Evolutionary conservation across 2,797 vertebrate genomes (phyloP).

Genomic region (Vultur gryphus): DNA sequence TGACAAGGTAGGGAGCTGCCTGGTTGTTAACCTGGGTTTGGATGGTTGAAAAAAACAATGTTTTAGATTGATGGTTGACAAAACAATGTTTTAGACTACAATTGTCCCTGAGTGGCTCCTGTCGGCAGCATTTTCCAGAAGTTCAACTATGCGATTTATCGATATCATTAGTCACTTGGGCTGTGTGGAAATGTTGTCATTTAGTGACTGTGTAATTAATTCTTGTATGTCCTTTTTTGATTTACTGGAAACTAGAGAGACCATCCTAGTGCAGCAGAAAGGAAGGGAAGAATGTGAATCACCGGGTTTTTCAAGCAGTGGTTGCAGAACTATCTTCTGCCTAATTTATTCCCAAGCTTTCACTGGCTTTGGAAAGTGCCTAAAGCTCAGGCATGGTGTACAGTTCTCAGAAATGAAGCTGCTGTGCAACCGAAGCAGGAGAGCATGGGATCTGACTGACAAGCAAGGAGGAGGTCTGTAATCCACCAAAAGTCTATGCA

Average conservation of each 20-base stretch:
- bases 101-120: background rate
- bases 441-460: background rate
- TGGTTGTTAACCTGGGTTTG: background rate
- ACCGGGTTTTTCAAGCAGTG: background rate
- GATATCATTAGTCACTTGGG: background rate
- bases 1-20: background rate
- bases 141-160: background rate
- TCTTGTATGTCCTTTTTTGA: background rate
- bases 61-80: background rate
- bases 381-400: background rate
- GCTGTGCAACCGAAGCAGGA: background rate
- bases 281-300: background rate
- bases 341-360: background rate
- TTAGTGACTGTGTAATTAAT: background rate
- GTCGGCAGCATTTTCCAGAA: background rate
- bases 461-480: background rate
- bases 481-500: background rate
- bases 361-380: background rate
- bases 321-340: background rate
- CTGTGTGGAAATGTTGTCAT: background rate
- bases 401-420: background rate
- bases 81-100: background rate
- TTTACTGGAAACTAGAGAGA: background rate
- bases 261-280: background rate
- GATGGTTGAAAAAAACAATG: background rate